Conservation (phyloP, 2,797 vertebrate species). For the Sebastes paucispinis region DNA sequence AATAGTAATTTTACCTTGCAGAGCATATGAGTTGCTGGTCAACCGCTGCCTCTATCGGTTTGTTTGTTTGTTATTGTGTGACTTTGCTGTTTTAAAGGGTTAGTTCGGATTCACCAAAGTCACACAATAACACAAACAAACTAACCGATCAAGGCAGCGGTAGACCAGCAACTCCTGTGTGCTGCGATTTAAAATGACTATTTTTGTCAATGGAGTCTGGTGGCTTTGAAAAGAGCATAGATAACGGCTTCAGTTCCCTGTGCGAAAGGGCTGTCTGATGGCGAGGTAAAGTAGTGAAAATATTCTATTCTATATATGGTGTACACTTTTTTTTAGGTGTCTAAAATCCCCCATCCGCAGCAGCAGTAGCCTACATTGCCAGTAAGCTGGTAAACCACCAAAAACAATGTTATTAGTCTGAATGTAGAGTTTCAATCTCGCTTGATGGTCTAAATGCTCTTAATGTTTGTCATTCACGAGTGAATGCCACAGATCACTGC, state of each 20-base stretch:
- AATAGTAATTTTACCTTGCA: neutral
- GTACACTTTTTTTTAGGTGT: neutral
- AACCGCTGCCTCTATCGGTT: neutral
- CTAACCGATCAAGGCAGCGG: neutral
- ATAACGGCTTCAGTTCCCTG: neutral
- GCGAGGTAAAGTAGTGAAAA: neutral
- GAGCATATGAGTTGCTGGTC: accelerated
- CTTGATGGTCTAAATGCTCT: too few species aligned
- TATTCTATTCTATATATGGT: neutral
- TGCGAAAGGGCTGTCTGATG: accelerated
- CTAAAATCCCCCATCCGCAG: neutral
- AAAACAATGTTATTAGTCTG: too few species aligned
- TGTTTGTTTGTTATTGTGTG: neutral
- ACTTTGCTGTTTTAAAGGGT: neutral
- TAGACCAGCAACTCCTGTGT: neutral
- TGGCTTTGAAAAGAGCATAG: neutral
- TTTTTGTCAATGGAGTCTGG: neutral
- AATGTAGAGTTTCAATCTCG: too few species aligned
- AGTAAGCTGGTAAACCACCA: too few species aligned
- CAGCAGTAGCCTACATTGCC: too few species aligned
- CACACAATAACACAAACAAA: neutral
- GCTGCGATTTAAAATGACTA: neutral
- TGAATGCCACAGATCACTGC: neutral
- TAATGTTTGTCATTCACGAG: too few species aligned
- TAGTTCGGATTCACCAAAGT: neutral